These are phyloP conservation scores for Galago senegalensis DNA, from an alignment of 2,797 vertebrate genomes.

Conservation along the genomic window DNA sequence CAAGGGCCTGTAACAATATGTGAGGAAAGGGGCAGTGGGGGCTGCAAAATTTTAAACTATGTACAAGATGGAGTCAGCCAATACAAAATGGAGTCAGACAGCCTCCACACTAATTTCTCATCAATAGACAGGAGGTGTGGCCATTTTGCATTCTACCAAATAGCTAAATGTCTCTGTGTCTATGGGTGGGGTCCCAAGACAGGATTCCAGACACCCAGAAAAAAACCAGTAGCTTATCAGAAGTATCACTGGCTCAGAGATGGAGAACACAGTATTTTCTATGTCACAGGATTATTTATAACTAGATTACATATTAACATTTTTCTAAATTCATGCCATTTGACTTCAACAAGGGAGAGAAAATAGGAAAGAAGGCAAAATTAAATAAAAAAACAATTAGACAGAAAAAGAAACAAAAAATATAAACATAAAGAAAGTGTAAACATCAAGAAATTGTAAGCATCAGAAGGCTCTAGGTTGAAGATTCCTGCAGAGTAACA, in stretches of 20 bases:
- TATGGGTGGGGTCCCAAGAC: fast-evolving
- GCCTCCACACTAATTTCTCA: neutral
- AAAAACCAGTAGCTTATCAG: neutral
- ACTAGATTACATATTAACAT: neutral
- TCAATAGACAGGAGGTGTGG: neutral
- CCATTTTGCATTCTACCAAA: neutral
- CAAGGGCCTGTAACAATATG: too few species aligned
- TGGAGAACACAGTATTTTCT: neutral
- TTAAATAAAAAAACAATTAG: neutral
- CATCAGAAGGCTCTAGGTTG: neutral
- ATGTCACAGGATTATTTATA: neutral
- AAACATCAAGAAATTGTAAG: neutral
- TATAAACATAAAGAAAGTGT: neutral
- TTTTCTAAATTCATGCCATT: neutral
- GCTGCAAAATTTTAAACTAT: too few species aligned
- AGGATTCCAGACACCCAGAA: neutral
- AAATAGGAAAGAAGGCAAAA: neutral
- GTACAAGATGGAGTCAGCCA: too few species aligned
- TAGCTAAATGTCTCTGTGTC: neutral
- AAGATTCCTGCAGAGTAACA: neutral
- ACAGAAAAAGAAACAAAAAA: conserved; percentile 36
- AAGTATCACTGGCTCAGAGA: neutral
- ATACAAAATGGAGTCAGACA: neutral
- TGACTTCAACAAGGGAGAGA: neutral
- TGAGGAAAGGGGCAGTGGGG: too few species aligned